Percentiles rank a stretch among this genome's conserved stretches.
These are phyloP conservation scores for Engystomops pustulosus DNA, from an alignment of 2,113 vertebrate genomes.

Conservation along the genomic window DNA sequence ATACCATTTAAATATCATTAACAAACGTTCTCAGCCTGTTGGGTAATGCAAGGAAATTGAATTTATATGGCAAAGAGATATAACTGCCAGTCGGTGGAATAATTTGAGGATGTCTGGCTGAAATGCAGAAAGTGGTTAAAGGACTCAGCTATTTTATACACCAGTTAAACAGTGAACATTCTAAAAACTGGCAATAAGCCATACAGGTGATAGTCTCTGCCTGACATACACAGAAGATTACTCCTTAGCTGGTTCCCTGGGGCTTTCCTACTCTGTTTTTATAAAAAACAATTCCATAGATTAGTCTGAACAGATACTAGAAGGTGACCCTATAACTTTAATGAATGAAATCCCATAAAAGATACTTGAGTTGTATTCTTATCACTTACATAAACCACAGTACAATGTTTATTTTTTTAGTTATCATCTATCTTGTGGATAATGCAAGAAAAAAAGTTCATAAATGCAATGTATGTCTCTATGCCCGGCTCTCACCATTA, in stretches of 20 bases:
- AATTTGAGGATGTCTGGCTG: constrained; percentile 42
- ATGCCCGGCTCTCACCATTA: too few species aligned
- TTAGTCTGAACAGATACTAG: not conserved
- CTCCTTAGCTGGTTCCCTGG: not conserved
- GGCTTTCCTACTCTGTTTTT: constrained; percentile 2
- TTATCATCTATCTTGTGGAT: too few species aligned
- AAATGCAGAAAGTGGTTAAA: constrained; percentile 46
- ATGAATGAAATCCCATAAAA: too few species aligned
- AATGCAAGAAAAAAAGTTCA: too few species aligned
- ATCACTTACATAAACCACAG: too few species aligned
- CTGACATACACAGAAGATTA: not conserved
- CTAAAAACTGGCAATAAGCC: constrained; percentile 35
- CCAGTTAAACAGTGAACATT: constrained; percentile 25
- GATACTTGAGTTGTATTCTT: too few species aligned
- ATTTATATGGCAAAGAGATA: constrained; percentile 59
- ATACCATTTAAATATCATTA: constrained; percentile 61
- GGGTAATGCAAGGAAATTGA: constrained; percentile 59
- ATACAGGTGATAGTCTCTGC: constrained; percentile 13
- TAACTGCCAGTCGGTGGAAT: constrained; percentile 46
- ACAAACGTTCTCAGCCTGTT: constrained; percentile 57
- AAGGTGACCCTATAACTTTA: not conserved
- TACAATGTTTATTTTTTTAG: too few species aligned
- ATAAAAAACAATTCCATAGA: not conserved
- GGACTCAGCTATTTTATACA: constrained; percentile 39
- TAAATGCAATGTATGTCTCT: too few species aligned